These are phyloP conservation scores for Lepidocyrtoides sp. DNA, from an alignment of 2,888 invertebrate species.

Conservation along the genomic window DNA sequence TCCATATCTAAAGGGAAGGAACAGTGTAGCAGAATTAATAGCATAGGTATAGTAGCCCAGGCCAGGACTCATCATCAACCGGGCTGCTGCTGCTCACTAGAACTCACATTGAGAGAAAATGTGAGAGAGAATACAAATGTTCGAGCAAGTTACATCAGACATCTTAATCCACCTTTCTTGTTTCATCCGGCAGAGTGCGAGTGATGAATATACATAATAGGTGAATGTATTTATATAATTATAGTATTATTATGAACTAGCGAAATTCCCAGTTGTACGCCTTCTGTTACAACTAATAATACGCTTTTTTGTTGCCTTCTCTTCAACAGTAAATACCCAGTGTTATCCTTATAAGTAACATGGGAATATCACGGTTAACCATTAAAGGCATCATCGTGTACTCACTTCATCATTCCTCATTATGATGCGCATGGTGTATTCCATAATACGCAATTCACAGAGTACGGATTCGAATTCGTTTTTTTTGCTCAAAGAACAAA, in stretches of 20 bases:
- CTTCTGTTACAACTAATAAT: conserved; percentile 6
- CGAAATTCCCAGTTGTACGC: conserved; percentile 15
- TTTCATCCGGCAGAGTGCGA: neutral
- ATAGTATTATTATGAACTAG: conserved; percentile 20
- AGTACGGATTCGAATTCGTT: conserved; percentile 2
- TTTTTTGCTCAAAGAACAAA: too few relatives aligned
- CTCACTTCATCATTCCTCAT: conserved; percentile 23
- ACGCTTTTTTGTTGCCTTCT: conserved; percentile 7
- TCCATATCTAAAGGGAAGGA: neutral
- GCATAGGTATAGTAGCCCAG: neutral
- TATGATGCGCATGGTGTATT: conserved; percentile 42
- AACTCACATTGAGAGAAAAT: conserved; percentile 48
- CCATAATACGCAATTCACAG: neutral
- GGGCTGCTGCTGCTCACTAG: neutral
- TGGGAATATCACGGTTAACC: conserved; percentile 28
- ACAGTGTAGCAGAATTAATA: neutral
- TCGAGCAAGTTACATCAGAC: conserved; percentile 60
- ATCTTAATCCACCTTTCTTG: conserved; percentile 77
- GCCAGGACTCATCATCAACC: neutral
- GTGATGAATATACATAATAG: neutral
- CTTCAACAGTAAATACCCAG: neutral
- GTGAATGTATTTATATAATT: neutral
- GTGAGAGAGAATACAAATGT: conserved; percentile 76
- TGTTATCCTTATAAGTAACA: conserved; percentile 8
- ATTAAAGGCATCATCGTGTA: conserved; percentile 4